Base-by-base conservation (phyloP, 2,113 vertebrate genomes). In the Chloropsis cyanopogon region DNA sequence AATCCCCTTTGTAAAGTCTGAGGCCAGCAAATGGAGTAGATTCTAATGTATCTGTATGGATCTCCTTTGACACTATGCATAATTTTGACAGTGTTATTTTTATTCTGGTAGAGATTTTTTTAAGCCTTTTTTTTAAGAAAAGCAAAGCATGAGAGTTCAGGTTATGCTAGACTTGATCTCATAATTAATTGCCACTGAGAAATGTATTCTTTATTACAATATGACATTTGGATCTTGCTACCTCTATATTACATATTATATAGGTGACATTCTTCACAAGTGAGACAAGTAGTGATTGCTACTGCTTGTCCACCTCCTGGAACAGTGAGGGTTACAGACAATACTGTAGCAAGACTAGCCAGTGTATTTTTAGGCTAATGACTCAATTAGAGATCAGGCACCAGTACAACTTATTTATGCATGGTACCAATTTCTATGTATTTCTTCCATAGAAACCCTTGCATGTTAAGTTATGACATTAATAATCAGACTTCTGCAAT, bases 301-400 rank as follows among this genome's bases (percentile, higher is more conserved):
- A 49, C 42, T 92, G 53, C 44, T 87, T 94, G 83, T 95, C 88
- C 46, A 63, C 37, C 76, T 90, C 46, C 82, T 95, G 71, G 96
- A 88, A 94, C 90, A 95, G 78, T 72, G 61, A 96, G 93, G 63
- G 93, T 96, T 96, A 92, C 89, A 81, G 61, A 90, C 81, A 93
- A 82, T 95, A 57, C 91, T 94, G 77, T 77, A 82, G 78, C 72
- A 88, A 95, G 90, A 92, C 89, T 68, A 92, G 72, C 39, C 71
- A 57, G 57, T 71, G 37, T 97, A 97, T 97, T 98, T 96, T 97
- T 97, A 97, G 93, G 63, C 33, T 61, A 87, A 83, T 97, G 95
- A 96, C 88, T 95, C 92, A 93, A 90, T 64, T 52, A 47, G 52
- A 88, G 52, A 94, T 91, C 86, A 92, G 94, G 75, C 86, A 88